A percentile compares a stretch with the other conserved stretches of the same genome.
These are phyloP conservation scores for Paracanthobrama guichenoti DNA, from an alignment of 2,113 vertebrate genomes.

Conservation along the genomic window DNA sequence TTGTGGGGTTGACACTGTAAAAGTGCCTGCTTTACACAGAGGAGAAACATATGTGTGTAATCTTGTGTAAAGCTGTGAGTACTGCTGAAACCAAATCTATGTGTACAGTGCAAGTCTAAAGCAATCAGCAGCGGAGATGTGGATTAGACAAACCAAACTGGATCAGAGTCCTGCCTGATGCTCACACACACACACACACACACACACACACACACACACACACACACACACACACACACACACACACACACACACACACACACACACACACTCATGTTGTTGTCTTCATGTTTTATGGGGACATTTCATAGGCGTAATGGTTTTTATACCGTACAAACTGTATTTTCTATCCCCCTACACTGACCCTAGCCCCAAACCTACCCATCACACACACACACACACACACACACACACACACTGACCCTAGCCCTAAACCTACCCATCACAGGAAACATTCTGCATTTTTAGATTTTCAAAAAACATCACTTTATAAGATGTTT, in stretches of 20 bases:
- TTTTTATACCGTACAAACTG: too few relatives aligned
- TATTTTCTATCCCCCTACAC: too few relatives aligned
- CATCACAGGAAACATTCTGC: too few relatives aligned
- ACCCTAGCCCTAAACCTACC: too few relatives aligned
- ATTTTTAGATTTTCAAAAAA: too few relatives aligned
- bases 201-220: too few relatives aligned
- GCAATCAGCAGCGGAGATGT: constrained; percentile 1
- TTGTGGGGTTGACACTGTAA: neutral
- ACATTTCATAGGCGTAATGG: too few relatives aligned
- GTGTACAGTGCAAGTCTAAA: constrained; percentile 9
- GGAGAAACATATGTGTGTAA: neutral
- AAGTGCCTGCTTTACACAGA: neutral
- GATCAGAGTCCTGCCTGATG: neutral
- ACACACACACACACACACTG: neutral
- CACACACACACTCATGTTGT: too few relatives aligned
- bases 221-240: too few relatives aligned
- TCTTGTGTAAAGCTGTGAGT: neutral
- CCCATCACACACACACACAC: neutral
- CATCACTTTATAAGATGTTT: too few relatives aligned
- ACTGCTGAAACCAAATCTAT: constrained; percentile 2
- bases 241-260: neutral
- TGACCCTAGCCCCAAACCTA: too few relatives aligned
- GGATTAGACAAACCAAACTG: constrained; percentile 1
- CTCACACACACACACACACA: neutral
- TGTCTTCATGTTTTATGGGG: too few relatives aligned